Base-by-base conservation (phyloP, 2,797 vertebrate genomes). In the Sebastes alutus region DNA sequence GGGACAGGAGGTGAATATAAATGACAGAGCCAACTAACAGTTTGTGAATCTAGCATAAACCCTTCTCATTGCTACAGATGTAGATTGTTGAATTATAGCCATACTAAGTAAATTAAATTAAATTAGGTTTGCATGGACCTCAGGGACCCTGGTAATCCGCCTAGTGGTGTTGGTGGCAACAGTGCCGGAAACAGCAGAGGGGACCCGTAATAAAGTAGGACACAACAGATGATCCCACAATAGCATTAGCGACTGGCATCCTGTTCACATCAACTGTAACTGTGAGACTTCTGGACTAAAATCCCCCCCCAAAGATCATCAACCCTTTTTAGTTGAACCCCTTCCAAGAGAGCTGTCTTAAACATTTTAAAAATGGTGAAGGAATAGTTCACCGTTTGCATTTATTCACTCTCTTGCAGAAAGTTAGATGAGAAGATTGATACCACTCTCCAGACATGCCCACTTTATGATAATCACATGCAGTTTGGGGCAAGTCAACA, bases 201-300 rank as follows among this genome's bases (percentile, higher is more conserved):
- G 82, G 69, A 59, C 73, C 61, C 3, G 54, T 33, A 81, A 20
- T 58, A 84, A 93, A 93, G 46, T 94, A 87, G 92, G 94, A 87
- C 93, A 92, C 90, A 86, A 67, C 92, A 89, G 88, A 92, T 90
- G 87, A 94, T 89, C 77, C n/a, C 68, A 90, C 88, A 92, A 89
- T 89, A 86, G 90, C 71, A 78, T 75, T 71, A 86, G 61, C 42
- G 58, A 77, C 78, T 9, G 77, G 13, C 71, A 75, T 81, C 83
- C 67, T 61, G 76, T 69, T 86, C 20, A 77, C 29, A 82, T 77
- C 62, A 72, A 62, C 81, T 68, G 59, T 7, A 79, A 77, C 78
- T 69, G 60, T 78, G 80, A 82, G 74, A 83, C 52, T 63, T 58
- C 12, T 18, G 46, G 63, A 72, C 46, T 9, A 54, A 73, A 60